A percentile compares a stretch with the other conserved stretches of the same genome.
These are phyloP conservation scores for Piprites chloris DNA, from an alignment of 2,113 vertebrate genomes.

Conservation along the genomic window DNA sequence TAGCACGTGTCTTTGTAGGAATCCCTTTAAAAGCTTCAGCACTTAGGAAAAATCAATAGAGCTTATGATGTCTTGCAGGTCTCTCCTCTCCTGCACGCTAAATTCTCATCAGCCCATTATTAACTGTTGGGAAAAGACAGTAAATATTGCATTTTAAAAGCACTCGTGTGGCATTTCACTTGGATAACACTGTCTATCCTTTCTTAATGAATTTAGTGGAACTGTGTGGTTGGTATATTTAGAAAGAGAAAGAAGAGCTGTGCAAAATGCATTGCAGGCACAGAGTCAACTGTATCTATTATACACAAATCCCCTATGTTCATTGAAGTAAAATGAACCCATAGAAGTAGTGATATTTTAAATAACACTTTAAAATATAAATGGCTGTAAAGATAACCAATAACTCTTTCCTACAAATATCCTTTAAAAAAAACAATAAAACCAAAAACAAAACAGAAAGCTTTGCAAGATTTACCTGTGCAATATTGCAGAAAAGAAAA, in stretches of 20 bases:
- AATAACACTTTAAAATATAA: background rate
- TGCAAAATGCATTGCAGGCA: background rate
- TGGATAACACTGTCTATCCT: background rate
- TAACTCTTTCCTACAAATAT: background rate
- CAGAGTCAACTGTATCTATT: background rate
- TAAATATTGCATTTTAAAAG: constrained; percentile 43
- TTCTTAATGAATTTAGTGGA: constrained; percentile 41
- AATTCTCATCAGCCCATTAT: constrained; percentile 59
- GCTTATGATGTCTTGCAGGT: constrained; percentile 51
- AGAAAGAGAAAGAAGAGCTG: background rate
- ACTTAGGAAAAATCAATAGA: constrained; percentile 76
- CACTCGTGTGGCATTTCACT: background rate
- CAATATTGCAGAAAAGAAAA: background rate
- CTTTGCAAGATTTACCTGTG: background rate
- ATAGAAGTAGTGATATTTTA: background rate
- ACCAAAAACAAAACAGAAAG: background rate
- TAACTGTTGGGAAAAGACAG: constrained; percentile 36
- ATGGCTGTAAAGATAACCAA: background rate
- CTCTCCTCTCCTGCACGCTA: constrained; percentile 41
- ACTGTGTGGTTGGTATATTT: background rate
- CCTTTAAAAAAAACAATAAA: background rate
- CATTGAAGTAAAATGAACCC: background rate
- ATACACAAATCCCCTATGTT: background rate
- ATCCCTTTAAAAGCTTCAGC: constrained; percentile 70
- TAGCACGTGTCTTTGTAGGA: constrained; percentile 31